Evolutionary conservation across 2,113 vertebrate genomes (phyloP).

Genomic region (Electrona antarctica): DNA sequence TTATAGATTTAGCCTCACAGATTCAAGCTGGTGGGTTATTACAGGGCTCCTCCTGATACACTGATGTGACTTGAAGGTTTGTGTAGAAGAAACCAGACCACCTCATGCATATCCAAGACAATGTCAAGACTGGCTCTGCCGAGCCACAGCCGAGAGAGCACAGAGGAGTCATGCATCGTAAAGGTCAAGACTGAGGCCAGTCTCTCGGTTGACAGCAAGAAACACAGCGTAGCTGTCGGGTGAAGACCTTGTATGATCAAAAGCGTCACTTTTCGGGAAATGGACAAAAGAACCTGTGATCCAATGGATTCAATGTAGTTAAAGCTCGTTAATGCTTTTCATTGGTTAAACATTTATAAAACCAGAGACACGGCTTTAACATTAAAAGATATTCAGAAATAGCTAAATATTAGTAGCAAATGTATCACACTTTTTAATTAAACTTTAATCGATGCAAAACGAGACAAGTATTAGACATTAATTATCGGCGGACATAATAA

Average conservation of each 20-base stretch:
- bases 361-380: no score
- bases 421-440: constrained; percentile 42
- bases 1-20: no score
- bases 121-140: not conserved
- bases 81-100: not conserved
- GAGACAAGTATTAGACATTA: constrained; percentile 36
- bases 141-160: not conserved
- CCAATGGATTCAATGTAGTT: no score
- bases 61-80: constrained; percentile 21
- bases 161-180: not conserved
- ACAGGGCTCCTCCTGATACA: not conserved
- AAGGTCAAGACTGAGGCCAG: no score
- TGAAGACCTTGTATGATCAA: no score
- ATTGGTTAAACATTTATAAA: no score
- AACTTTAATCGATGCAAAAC: constrained; percentile 20
- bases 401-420: constrained; percentile 30
- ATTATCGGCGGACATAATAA: constrained; percentile 31
- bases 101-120: constrained; percentile 19
- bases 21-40: not conserved
- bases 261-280: no score
- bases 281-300: no score
- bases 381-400: not conserved
- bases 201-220: no score
- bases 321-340: no score
- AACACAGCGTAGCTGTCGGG: no score